Conservation (phyloP, 2,113 vertebrate genomes). For the Tenebrosternarchus preto region DNA sequence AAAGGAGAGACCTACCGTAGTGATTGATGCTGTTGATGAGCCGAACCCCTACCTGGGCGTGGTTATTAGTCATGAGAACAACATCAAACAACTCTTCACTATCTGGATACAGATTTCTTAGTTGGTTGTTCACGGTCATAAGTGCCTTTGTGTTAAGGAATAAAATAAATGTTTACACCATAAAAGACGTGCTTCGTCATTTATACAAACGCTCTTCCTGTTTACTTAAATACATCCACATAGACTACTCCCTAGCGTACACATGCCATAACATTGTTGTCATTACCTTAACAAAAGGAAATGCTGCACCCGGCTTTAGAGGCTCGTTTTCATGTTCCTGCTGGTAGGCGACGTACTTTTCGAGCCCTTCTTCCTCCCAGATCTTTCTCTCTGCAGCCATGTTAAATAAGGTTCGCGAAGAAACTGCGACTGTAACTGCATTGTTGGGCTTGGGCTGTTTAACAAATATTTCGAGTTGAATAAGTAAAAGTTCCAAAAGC, state of each 20-base stretch:
- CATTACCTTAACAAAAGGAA: slow-evolving; percentile 90
- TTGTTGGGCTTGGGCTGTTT: slow-evolving; percentile 84
- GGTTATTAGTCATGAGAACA: slow-evolving; percentile 96
- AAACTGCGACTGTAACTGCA: slow-evolving; percentile 90
- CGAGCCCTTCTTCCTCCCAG: slow-evolving; percentile 84
- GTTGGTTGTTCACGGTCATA: slow-evolving; percentile 84
- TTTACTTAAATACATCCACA: no score
- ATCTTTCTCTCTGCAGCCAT: slow-evolving; percentile 84
- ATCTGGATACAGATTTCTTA: slow-evolving; percentile 86
- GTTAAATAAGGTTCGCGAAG: slow-evolving; percentile 88
- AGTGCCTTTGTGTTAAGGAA: slow-evolving; percentile 63
- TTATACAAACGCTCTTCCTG: neutral
- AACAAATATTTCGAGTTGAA: neutral
- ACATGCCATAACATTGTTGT: no score
- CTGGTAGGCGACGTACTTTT: slow-evolving; percentile 87
- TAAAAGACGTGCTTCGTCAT: no score
- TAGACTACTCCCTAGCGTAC: no score
- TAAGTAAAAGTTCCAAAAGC: no score
- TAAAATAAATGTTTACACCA: slow-evolving; percentile 9
- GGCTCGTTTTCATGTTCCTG: slow-evolving; percentile 81
- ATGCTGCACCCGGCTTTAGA: slow-evolving; percentile 83
- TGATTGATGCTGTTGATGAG: slow-evolving; percentile 99
- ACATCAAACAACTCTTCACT: slow-evolving; percentile 95
- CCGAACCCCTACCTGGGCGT: slow-evolving; percentile 93
- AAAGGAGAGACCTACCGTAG: slow-evolving; percentile 77